Evolutionary conservation across 2,888 invertebrate genomes (phyloP).

Genomic region (Synergus itoensis): DNA sequence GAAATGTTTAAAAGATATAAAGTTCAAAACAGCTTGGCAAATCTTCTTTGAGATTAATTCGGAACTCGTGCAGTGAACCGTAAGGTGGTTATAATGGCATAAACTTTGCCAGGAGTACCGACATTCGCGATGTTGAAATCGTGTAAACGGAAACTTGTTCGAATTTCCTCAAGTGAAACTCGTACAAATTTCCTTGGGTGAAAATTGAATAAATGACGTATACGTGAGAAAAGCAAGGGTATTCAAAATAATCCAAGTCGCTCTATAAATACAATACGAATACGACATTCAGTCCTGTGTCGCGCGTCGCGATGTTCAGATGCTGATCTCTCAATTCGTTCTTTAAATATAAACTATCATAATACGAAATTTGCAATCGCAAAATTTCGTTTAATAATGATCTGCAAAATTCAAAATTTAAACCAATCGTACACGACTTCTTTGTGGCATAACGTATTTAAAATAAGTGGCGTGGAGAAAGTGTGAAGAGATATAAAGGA

Average conservation of each 20-base stretch:
- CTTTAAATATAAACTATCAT: slow-evolving; percentile 50
- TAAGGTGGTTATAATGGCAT: not conserved
- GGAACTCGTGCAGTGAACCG: no score
- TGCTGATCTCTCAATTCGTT: slow-evolving; percentile 64
- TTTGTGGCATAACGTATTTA: not conserved
- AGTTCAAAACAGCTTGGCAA: no score
- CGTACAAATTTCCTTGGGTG: slow-evolving; percentile 42
- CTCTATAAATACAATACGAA: slow-evolving; percentile 78
- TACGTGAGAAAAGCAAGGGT: slow-evolving; percentile 55
- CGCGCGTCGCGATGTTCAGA: slow-evolving; percentile 74
- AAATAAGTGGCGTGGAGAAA: not conserved
- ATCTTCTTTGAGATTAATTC: no score
- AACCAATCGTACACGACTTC: not conserved
- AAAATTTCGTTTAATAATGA: not conserved
- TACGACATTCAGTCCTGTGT: slow-evolving; percentile 76
- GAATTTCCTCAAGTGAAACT: slow-evolving; percentile 15
- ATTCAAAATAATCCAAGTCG: slow-evolving; percentile 62
- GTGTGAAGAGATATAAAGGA: not conserved
- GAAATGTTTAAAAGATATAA: no score
- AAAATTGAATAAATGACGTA: slow-evolving; percentile 49
- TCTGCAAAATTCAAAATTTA: not conserved
- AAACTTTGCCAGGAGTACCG: not conserved
- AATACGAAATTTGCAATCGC: not conserved
- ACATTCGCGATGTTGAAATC: not conserved
- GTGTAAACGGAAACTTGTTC: not conserved